Conservation (phyloP, 2,888 invertebrate species). For the Bugulina stolonifera region DNA sequence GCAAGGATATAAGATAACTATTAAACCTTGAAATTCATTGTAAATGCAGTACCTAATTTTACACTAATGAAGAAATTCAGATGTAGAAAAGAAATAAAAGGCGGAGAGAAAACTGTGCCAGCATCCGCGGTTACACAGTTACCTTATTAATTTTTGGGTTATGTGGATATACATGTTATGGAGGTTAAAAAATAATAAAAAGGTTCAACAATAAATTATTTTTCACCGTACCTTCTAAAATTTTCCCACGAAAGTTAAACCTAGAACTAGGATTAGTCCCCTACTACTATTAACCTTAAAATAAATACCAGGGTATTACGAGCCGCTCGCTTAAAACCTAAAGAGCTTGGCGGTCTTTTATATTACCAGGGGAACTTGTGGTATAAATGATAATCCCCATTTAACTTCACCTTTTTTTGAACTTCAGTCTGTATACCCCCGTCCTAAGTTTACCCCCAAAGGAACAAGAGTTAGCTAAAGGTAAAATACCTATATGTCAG, state of each 20-base stretch:
- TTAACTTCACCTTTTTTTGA: background rate
- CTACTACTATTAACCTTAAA: background rate
- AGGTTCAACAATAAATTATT: background rate
- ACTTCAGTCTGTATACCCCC: background rate
- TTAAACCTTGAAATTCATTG: conserved; percentile 75
- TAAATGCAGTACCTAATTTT: conserved; percentile 29
- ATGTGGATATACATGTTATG: background rate
- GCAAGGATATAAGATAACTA: conserved; percentile 59
- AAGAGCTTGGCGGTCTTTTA: background rate
- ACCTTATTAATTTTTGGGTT: background rate
- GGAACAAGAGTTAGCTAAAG: background rate
- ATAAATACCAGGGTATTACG: background rate
- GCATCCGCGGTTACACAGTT: background rate
- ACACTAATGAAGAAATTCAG: background rate
- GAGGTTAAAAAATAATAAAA: background rate
- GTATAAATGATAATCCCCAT: background rate
- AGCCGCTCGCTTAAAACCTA: background rate
- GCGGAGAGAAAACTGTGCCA: background rate
- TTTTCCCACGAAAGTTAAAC: background rate
- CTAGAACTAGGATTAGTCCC: background rate
- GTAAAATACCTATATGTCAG: background rate
- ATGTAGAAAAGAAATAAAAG: background rate
- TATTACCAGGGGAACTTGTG: background rate
- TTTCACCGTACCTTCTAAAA: background rate
- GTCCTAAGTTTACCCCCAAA: background rate